A percentile compares a stretch with the other conserved stretches of the same genome.
Evolutionary conservation across 2,888 invertebrate genomes (phyloP).

Genomic region (Acronicta leporina): DNA sequence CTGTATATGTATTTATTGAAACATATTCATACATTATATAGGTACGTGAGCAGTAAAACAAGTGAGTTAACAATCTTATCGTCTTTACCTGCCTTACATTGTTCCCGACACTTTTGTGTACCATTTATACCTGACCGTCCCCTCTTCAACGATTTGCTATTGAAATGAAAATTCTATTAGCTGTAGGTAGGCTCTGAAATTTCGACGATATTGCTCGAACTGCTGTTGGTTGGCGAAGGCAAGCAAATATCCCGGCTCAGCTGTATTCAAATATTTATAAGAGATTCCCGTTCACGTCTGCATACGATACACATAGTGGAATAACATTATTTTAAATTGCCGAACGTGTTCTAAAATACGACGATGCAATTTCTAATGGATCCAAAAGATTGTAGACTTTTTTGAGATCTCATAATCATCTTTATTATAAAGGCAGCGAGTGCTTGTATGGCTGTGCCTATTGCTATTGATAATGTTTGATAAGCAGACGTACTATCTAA

Average conservation of each 20-base stretch:
- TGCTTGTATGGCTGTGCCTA: background rate
- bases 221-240: slow-evolving; percentile 64
- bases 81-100: slow-evolving; percentile 31
- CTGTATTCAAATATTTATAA: slow-evolving; percentile 82
- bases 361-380: slow-evolving; percentile 62
- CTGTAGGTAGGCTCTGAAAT: slow-evolving; percentile 62
- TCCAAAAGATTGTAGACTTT: slow-evolving; percentile 26
- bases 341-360: slow-evolving; percentile 54
- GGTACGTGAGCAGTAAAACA: slow-evolving; percentile 42
- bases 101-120: slow-evolving; percentile 50
- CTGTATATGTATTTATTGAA: slow-evolving; percentile 24
- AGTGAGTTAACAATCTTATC: slow-evolving; percentile 50
- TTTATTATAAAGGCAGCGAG: background rate
- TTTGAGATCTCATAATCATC: slow-evolving; percentile 5
- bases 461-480: too few species aligned
- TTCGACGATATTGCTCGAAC: slow-evolving; percentile 68
- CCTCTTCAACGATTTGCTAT: slow-evolving; percentile 66
- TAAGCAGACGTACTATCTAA: too few species aligned
- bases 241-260: slow-evolving; percentile 75
- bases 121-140: slow-evolving; percentile 47
- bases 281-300: slow-evolving; percentile 72
- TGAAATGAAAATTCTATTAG: slow-evolving; percentile 78
- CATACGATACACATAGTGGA: slow-evolving; percentile 67
- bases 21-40: slow-evolving; percentile 21
- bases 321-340: slow-evolving; percentile 69